A percentile compares a stretch with the other conserved stretches of the same genome.
phyloP scores from a whole-genome alignment of 1,140 invertebrate species.

The Danaus melanippus region DNA sequence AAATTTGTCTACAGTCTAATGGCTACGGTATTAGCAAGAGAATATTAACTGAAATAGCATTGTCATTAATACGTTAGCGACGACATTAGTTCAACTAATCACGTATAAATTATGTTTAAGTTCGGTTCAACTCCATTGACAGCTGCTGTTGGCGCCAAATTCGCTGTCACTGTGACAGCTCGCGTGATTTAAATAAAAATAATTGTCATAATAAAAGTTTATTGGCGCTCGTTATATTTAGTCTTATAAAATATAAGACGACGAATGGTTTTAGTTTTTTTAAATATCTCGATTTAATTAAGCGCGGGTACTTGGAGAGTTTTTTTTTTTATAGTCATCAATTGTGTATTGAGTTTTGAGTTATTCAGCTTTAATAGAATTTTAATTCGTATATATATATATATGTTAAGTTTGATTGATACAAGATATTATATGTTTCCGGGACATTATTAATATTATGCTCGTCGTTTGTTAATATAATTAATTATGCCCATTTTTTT shows the following conservation, averaged over 20 bases:
- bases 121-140: constrained; percentile 21
- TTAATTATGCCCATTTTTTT: no score
- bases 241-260: no score
- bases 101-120: constrained; percentile 30
- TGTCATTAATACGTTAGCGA: constrained; percentile 40
- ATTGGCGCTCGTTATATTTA: no score
- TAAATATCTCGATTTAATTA: constrained; percentile 9
- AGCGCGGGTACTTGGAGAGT: constrained; percentile 35
- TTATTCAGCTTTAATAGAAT: no score
- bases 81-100: constrained; percentile 37
- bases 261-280: no score
- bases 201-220: constrained; percentile 26
- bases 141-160: constrained; percentile 48
- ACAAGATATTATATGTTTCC: no score
- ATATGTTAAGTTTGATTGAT: no score
- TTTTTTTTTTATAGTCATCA: constrained; percentile 21
- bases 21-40: constrained; percentile 15
- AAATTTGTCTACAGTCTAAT: constrained; percentile 29
- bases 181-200: constrained; percentile 40
- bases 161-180: constrained; percentile 44
- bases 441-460: no score
- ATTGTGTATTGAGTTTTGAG: no score
- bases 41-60: constrained; percentile 5
- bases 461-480: no score
- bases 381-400: no score